A percentile compares a stretch with the other conserved stretches of the same genome.
Conservation (phyloP, 2,113 vertebrate genomes). For the Protobothrops flavoviridis region DNA sequence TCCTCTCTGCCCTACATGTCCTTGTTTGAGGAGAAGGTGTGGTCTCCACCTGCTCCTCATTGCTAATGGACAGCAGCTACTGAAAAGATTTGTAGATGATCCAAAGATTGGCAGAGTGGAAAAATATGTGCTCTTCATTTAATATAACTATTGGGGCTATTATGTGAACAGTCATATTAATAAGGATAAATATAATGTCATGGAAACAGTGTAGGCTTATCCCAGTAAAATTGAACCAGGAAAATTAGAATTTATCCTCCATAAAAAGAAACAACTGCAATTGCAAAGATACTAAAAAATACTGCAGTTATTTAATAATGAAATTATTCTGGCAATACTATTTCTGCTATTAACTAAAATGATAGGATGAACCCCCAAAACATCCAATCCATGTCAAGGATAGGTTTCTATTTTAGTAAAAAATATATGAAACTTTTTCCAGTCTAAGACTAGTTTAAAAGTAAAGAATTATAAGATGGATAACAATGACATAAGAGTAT, state of each 20-base stretch:
- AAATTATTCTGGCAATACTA: not conserved
- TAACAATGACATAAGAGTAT: not conserved
- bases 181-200: slow-evolving; percentile 1
- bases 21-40: too few species aligned
- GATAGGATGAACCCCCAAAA: too few species aligned
- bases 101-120: slow-evolving; percentile 7
- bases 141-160: not conserved
- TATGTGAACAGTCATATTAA: not conserved
- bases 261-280: not conserved
- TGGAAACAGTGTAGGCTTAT: not conserved
- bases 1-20: too few species aligned
- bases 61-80: not conserved
- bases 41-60: too few species aligned
- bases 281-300: not conserved
- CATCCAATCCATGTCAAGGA: not conserved
- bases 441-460: not conserved
- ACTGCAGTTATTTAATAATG: not conserved
- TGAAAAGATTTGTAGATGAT: not conserved
- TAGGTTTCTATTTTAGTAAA: not conserved
- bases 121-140: slow-evolving; percentile 15
- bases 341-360: too few species aligned
- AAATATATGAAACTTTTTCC: not conserved
- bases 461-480: not conserved
- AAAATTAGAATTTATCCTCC: not conserved
- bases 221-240: too few species aligned